phyloP scores from a whole-genome alignment of 2,888 invertebrate species.

The Plusia festucae region DNA sequence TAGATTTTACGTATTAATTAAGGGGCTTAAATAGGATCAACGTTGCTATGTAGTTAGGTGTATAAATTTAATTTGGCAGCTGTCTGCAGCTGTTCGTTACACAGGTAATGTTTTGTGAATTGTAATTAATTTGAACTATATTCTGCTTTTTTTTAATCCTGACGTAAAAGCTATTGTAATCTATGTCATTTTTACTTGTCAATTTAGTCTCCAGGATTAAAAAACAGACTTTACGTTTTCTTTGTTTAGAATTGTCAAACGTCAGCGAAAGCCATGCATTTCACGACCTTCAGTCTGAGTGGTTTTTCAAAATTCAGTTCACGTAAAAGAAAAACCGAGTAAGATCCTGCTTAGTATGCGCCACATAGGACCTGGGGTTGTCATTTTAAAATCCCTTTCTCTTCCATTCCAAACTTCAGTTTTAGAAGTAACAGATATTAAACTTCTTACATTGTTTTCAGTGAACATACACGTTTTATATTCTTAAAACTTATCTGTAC shows the following conservation, averaged over 20 bases:
- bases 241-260: neutral
- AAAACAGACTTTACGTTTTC: too few species aligned
- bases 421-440: neutral
- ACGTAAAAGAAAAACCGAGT: neutral
- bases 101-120: too few species aligned
- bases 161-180: too few species aligned
- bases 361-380: neutral
- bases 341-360: slow-evolving; percentile 4
- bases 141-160: too few species aligned
- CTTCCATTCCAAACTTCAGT: neutral
- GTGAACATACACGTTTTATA: neutral
- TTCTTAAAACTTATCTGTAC: neutral
- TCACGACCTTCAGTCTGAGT: neutral
- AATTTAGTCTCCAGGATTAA: too few species aligned
- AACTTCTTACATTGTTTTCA: neutral
- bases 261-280: neutral
- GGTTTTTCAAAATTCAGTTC: neutral
- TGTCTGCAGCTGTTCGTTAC: too few species aligned
- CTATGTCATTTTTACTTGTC: too few species aligned
- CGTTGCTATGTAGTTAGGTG: neutral
- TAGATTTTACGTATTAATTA: neutral
- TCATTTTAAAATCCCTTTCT: neutral
- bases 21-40: neutral
- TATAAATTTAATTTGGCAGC: too few species aligned
- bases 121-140: too few species aligned